phyloP scores from a whole-genome alignment of 2,113 vertebrate genomes.

The Sylvietta virens region DNA sequence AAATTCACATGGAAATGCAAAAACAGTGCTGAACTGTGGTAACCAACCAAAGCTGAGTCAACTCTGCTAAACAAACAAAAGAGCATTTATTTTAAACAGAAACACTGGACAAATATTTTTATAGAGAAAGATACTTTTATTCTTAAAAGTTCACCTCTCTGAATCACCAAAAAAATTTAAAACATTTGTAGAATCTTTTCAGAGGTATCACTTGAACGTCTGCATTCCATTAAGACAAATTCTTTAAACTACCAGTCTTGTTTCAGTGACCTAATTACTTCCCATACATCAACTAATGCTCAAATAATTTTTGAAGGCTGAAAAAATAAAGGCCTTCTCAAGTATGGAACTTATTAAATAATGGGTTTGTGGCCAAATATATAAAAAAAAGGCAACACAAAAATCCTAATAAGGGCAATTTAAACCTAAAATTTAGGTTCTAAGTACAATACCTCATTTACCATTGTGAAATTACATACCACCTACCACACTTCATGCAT shows the following conservation, averaged over 20 bases:
- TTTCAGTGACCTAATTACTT: neutral
- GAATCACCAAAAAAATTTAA: neutral
- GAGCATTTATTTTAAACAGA: slow-evolving; percentile 12
- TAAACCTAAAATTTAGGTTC: slow-evolving; percentile 3
- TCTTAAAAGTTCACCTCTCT: neutral
- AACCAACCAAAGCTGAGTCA: slow-evolving; percentile 49
- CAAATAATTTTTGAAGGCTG: neutral
- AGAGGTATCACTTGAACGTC: neutral
- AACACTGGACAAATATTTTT: slow-evolving; percentile 1
- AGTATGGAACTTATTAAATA: slow-evolving; percentile 33
- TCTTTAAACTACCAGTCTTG: neutral
- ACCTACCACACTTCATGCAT: slow-evolving; percentile 4
- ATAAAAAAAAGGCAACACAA: neutral
- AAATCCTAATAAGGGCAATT: slow-evolving; percentile 46
- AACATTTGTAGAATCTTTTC: neutral
- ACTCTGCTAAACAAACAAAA: slow-evolving; percentile 37
- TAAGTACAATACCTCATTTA: neutral
- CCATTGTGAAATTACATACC: slow-evolving; percentile 36
- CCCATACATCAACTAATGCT: neutral
- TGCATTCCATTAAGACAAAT: neutral
- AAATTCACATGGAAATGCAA: slow-evolving; percentile 49
- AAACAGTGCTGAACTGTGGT: neutral
- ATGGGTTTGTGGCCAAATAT: neutral
- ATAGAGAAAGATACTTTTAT: neutral
- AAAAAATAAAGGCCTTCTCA: neutral